Evolutionary conservation across 2,888 invertebrate species (phyloP), one percentile per base, ranked within the genome.

Genomic region (Prosopocoilus inquinatus): DNA sequence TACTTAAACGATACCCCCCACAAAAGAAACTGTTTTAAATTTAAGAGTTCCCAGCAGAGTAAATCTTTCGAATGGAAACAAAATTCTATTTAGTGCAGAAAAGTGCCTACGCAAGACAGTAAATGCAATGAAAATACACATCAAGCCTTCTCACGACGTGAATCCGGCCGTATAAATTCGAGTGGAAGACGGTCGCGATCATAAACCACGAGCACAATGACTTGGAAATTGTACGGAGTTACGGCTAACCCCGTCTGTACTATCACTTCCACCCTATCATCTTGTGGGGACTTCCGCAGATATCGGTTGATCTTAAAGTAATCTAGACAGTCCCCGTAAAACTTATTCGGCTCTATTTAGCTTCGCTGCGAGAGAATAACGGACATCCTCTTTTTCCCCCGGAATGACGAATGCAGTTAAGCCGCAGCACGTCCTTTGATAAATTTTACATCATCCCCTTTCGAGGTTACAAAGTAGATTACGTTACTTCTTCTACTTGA

Each of bases 181-280:
- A 61, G 59, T 55, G 55, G 53, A 54, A 57, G 57, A 53, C 53
- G 59, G 50, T 54, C 58, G 53, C 53, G 55, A 57, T 59, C 55
- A 60, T 64, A 63, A 63, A 63, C 50, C 57, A 62, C 58, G 52
- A 48, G 58, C 61, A 63, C 63, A 62, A 61, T 58, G 62, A 59
- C 55, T 61, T 61, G 62, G 64, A 64, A 64, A 64, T 63, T 59
- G 63, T 53, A 57, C 59, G 55, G 59, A 62, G 58, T 53, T 57
- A 60, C 59, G 57, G 57, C 57, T 53, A 54, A 53, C 50, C 55
- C 58, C 53, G 16, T 44, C 38, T 34, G 53, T 41, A 12, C 41
- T 15, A 20, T 20, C 20, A 20, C 20, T 13, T 41, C 41, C 11
- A 15, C 12, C 9, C 13, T 41, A 12, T 11, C 41, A 41, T 41